phyloP scores from a whole-genome alignment of 1,140 invertebrate species.

The Megalonaias nervosa region DNA sequence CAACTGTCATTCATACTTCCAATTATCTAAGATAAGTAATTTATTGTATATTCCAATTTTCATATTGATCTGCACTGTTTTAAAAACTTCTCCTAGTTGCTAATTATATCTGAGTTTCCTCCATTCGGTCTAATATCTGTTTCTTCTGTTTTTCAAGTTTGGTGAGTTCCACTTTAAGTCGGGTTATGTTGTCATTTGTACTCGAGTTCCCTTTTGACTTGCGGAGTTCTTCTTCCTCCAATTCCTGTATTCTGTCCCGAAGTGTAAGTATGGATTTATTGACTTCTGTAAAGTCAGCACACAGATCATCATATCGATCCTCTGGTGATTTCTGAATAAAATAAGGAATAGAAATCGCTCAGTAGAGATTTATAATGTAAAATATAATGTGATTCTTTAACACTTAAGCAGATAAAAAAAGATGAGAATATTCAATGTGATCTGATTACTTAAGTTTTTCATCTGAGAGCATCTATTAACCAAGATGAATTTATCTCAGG shows the following conservation, averaged over 20 bases:
- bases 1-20: too few species aligned
- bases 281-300: constrained; percentile 52
- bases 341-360: background rate
- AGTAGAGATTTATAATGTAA: too few species aligned
- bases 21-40: too few species aligned
- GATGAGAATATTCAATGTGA: too few species aligned
- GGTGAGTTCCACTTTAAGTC: constrained; percentile 34
- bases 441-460: too few species aligned
- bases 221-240: constrained; percentile 43
- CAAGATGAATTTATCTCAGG: too few species aligned
- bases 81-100: too few species aligned
- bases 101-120: constrained; percentile 14
- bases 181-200: constrained; percentile 26
- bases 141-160: constrained; percentile 50
- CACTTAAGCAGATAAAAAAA: too few species aligned
- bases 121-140: constrained; percentile 39
- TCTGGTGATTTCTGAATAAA: constrained; percentile 41
- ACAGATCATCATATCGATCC: constrained; percentile 54
- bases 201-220: constrained; percentile 38
- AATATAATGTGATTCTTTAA: too few species aligned
- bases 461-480: too few species aligned
- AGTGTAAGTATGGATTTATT: constrained; percentile 45
- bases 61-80: too few species aligned
- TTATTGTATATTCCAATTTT: too few species aligned
- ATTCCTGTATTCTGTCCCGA: constrained; percentile 36